phyloP scores from a whole-genome alignment of 1,140 invertebrate species.

The Danaus plexippus region DNA sequence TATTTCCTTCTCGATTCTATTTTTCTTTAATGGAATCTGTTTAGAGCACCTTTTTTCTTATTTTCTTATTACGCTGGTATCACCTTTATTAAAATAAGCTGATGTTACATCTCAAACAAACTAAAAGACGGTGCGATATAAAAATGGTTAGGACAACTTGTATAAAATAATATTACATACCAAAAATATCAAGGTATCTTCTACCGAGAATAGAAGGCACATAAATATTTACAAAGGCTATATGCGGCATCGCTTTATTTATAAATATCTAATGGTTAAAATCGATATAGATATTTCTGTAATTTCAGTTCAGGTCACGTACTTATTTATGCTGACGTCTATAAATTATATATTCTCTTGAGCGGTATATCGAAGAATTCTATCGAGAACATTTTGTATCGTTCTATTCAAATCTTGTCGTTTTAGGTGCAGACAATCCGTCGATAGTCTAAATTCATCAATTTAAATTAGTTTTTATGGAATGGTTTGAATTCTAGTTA shows the following conservation, averaged over 20 bases:
- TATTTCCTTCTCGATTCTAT: constrained; percentile 57
- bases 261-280: constrained; percentile 15
- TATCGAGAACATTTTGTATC: constrained; percentile 4
- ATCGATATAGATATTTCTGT: constrained; percentile 17
- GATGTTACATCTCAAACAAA: neutral
- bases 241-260: constrained; percentile 9
- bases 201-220: constrained; percentile 13
- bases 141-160: neutral
- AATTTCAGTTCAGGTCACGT: constrained; percentile 27
- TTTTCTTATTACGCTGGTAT: constrained; percentile 23
- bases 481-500: too few relatives aligned
- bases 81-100: constrained; percentile 37
- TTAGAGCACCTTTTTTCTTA: constrained; percentile 33
- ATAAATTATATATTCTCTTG: constrained; percentile 41
- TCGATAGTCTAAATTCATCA: constrained; percentile 20
- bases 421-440: neutral
- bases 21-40: constrained; percentile 63
- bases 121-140: too few relatives aligned
- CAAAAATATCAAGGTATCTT: constrained; percentile 2
- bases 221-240: constrained; percentile 19
- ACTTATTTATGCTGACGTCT: constrained; percentile 38
- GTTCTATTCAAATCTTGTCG: constrained; percentile 1
- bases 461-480: constrained; percentile 46
- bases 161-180: constrained; percentile 4
- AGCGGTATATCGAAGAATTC: constrained; percentile 15